Evolutionary conservation across 2,113 vertebrate genomes (phyloP).

Genomic region (Gallinago undulata): DNA sequence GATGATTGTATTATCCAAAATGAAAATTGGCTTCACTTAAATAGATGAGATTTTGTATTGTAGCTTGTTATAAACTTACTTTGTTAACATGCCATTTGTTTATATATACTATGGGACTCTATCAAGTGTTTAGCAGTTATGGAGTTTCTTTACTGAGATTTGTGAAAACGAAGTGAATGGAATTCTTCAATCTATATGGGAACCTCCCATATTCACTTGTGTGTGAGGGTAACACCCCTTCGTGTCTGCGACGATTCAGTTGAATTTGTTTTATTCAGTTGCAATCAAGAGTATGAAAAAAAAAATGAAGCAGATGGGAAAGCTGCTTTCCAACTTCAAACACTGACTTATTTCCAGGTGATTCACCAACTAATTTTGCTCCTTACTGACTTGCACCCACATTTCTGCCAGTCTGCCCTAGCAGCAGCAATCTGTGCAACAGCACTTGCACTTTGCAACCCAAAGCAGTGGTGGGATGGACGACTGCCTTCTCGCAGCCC

Average conservation of each 20-base stretch:
- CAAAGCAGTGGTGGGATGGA: not conserved
- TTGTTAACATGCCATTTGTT: not conserved
- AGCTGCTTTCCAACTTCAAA: not conserved
- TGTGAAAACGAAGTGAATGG: not conserved
- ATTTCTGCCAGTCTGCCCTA: not conserved
- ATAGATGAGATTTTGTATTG: not conserved
- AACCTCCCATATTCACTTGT: not conserved
- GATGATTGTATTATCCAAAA: not conserved
- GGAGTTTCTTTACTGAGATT: not conserved
- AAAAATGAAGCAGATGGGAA: not conserved
- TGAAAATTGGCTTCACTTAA: not conserved
- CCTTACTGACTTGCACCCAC: not conserved
- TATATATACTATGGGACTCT: not conserved
- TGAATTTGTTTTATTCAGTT: not conserved
- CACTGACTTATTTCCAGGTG: not conserved
- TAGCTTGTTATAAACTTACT: not conserved
- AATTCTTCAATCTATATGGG: not conserved
- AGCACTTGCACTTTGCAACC: fast-evolving
- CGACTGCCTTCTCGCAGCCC: not conserved
- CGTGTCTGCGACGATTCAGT: not conserved
- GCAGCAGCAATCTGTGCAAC: not conserved
- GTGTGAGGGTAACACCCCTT: not conserved
- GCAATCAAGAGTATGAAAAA: not conserved
- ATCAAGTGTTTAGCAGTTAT: not conserved
- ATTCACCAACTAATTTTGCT: not conserved